Base-by-base conservation (phyloP, 2,113 vertebrate species). In the Chaetodon trifascialis region DNA sequence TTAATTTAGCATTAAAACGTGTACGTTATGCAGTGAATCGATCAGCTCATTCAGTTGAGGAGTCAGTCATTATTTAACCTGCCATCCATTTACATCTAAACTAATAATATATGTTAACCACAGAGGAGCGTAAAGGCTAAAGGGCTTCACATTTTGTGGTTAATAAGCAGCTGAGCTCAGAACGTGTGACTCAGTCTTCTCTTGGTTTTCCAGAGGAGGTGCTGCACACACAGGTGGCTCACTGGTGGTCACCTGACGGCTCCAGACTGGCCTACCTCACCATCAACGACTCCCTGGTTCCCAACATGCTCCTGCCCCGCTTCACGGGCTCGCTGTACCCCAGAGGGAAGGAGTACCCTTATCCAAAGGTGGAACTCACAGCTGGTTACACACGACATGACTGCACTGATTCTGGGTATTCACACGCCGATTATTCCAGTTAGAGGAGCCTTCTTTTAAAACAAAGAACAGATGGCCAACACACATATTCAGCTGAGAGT, bases 191-290 rank as follows among this genome's bases (percentile, higher is more conserved):
- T 34, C 12, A 15, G n/a, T 52, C n/a, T 63, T 49, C 46, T 76
- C 6, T 58, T 60, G 36, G 4, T 73, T 73, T 68, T 88, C 42
- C 94, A 99, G 98, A 98, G 93, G 96, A 98, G 73, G 90, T 99
- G 60, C 93, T 99, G 76, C 96, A 95, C 85, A 95, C 95, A 47
- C 96, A 96, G 1, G 64, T 92, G 60, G 94, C 97, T 68, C 97
- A 98, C 93, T 99, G 98, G 98, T 99, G 97, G 97, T 97, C 97
- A 55, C 96, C 97, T 40, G 97, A 97, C 0, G 96, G 97, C 81
- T 96, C 97, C 79, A 96, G 96, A 23, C 90, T 99, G 92, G 97
- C 97, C 0, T 99, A 98, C 93, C 94, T 99, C 83, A 96, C 95
- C 91, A 95, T 99, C 83, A 98, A 99, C 66, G 96, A 98, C 78